Evolutionary conservation across 2,888 invertebrate genomes (phyloP), one percentile per base, ranked within the genome.

Genomic region (Heteromyza rotundicornis): DNA sequence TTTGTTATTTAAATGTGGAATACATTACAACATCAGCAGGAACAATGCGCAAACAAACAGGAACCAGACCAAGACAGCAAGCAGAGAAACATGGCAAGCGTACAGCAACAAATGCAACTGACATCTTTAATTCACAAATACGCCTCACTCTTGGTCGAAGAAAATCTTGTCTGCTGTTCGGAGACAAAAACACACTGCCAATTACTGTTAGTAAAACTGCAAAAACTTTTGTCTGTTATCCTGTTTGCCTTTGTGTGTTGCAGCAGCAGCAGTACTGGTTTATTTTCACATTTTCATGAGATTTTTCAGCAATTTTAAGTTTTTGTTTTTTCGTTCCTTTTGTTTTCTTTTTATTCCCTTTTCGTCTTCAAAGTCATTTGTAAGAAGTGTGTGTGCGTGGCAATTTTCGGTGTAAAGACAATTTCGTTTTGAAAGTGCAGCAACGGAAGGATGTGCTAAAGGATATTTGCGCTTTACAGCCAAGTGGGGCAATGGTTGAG

Each of bases 181-280:
- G n/a, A 40, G 16, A 40, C 40, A 40, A 40, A 40, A 40, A 8
- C 32, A 32, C n/a, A n/a, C 27, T 7, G 27, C 40, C 40, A 40
- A 40, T 40, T 40, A 40, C 40, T 40, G 40, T n/a, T n/a, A 40
- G 40, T n/a, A 40, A n/a, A 40, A 40, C 12, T 40, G n/a, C 10
- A n/a, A 40, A 40, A 40, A 40, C 12, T 40, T 40, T 40, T 40
- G 40, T n/a, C 40, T n/a, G 40, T n/a, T 40, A 40, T 40, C 40
- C 40, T 40, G 12, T 47, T 17, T n/a, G n/a, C 17, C 47, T 47
- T 19, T 8, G 3, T 47, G 47, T 20, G 3, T 14, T 40, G 40
- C 40, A 40, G n/a, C 8, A 14, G 3, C 7, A 5, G 19, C 7
- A 19, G 47, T 19, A 17, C 7, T 47, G 17, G 20, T 20, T 19